Percentiles rank a stretch among this genome's conserved stretches.
These are phyloP conservation scores for Plectropomus leopardus DNA, from an alignment of 2,113 vertebrate genomes.

Conservation along the genomic window DNA sequence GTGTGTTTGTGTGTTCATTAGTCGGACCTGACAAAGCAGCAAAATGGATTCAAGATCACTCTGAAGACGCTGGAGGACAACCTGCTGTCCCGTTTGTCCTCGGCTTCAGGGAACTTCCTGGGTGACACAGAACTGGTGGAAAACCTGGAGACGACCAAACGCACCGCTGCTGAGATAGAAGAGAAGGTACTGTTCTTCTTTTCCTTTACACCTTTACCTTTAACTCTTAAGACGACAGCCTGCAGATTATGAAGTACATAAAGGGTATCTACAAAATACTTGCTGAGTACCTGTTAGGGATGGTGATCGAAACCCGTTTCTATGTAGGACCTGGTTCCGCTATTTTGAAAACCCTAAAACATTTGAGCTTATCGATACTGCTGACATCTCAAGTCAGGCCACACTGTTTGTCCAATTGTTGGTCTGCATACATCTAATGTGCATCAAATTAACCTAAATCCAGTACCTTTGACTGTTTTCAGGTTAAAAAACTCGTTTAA, in stretches of 20 bases:
- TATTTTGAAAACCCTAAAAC: no score
- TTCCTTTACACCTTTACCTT: neutral
- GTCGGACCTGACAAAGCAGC: constrained; percentile 94
- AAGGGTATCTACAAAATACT: no score
- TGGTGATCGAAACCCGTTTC: no score
- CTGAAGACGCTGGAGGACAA: constrained; percentile 95
- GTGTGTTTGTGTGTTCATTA: constrained; percentile 72
- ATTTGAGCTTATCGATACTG: no score
- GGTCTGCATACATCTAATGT: no score
- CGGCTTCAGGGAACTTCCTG: constrained; percentile 95
- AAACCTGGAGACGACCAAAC: constrained; percentile 94
- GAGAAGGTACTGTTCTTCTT: constrained; percentile 86
- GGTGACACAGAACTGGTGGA: constrained; percentile 93
- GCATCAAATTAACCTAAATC: no score
- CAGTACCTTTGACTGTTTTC: no score
- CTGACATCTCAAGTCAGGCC: no score
- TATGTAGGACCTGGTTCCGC: no score
- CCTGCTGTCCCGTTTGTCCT: constrained; percentile 92
- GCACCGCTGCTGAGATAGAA: constrained; percentile 92
- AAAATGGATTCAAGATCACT: constrained; percentile 98
- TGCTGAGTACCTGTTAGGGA: no score
- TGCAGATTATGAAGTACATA: neutral
- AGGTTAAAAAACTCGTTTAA: no score
- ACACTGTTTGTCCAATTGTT: no score
- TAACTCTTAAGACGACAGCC: neutral